A percentile compares a stretch with the other conserved stretches of the same genome.
Evolutionary conservation across 2,888 invertebrate genomes (phyloP).

Genomic region (Dryocosmus kuriphilus): DNA sequence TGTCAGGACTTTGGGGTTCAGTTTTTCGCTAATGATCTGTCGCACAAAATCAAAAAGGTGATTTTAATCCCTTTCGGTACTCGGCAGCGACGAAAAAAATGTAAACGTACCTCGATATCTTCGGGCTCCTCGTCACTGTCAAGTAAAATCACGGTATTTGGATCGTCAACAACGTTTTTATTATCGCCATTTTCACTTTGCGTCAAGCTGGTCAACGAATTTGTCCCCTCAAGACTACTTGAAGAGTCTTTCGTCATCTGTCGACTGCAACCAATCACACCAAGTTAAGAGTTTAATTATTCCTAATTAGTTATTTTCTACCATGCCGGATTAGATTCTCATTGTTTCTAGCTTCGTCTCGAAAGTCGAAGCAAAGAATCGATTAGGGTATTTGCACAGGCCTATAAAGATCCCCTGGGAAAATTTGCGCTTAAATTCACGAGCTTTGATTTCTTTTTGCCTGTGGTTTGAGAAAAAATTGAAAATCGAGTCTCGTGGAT

Average conservation of each 20-base stretch:
- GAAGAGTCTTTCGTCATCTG: conserved; percentile 35
- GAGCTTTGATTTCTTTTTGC: not conserved
- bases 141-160: conserved; percentile 25
- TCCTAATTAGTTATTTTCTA: conserved; percentile 14
- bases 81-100: conserved; percentile 13
- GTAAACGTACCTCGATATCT: conserved; percentile 39
- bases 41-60: conserved; percentile 21
- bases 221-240: conserved; percentile 21
- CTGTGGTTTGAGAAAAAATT: not conserved
- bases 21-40: conserved; percentile 38
- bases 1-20: conserved; percentile 17
- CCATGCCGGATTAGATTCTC: conserved; percentile 8
- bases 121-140: conserved; percentile 49
- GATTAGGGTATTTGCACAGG: conserved; percentile 36
- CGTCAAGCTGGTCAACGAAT: conserved; percentile 26
- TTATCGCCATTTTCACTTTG: conserved; percentile 28
- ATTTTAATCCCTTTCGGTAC: conserved; percentile 13
- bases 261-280: conserved; percentile 39
- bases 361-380: conserved; percentile 26
- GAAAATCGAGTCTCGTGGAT: not conserved
- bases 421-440: not conserved
- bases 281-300: conserved; percentile 31
- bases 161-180: conserved; percentile 1
- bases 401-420: conserved; percentile 6
- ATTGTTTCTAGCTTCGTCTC: conserved; percentile 4